Percentiles rank a stretch among this genome's conserved stretches.
Conservation (phyloP, 2,797 vertebrate species). For the Paguma larvata region DNA sequence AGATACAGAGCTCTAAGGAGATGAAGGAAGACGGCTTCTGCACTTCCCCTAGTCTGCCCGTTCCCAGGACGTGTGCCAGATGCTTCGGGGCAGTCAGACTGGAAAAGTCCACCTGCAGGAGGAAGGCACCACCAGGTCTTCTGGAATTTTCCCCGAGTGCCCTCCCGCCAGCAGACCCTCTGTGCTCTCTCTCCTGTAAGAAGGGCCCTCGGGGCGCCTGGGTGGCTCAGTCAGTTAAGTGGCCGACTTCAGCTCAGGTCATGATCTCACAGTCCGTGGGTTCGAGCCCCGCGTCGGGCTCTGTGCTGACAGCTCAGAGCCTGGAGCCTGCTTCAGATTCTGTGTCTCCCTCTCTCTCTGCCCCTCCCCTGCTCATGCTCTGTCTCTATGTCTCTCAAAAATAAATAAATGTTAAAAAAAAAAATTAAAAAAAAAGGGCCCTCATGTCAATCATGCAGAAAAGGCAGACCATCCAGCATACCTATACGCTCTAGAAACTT, state of each 20-base stretch:
- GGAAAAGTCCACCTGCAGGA: background rate
- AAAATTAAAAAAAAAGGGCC: background rate
- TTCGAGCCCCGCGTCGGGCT: too few species aligned
- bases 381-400: too few species aligned
- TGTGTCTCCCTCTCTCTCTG: too few species aligned
- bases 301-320: too few species aligned
- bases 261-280: too few species aligned
- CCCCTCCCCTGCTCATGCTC: too few species aligned
- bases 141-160: background rate
- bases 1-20: background rate
- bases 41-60: too few species aligned
- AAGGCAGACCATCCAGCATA: background rate
- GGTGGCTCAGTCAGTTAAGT: too few species aligned
- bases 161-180: background rate
- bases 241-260: too few species aligned
- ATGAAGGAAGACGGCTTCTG: background rate
- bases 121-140: background rate
- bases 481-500: background rate
- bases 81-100: background rate
- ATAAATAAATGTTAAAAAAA: too few species aligned
- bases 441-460: background rate
- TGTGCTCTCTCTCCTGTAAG: background rate
- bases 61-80: background rate
- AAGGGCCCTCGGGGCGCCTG: background rate
- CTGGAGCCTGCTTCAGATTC: too few species aligned